A percentile compares a stretch with the other conserved stretches of the same genome.
These are phyloP conservation scores for Philaenus spumarius DNA, from an alignment of 1,140 invertebrate species.

Conservation along the genomic window DNA sequence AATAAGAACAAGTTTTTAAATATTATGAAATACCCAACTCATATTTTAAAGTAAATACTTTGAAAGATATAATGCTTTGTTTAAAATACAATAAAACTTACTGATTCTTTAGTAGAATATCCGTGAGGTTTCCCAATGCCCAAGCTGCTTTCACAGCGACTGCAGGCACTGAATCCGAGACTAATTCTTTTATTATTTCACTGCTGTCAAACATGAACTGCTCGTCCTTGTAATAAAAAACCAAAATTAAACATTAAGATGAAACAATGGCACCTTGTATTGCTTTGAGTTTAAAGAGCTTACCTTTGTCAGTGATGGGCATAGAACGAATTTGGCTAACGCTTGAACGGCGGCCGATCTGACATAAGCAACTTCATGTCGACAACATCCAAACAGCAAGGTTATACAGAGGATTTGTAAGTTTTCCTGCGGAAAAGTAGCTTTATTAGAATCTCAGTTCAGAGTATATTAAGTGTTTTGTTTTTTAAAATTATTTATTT, in stretches of 20 bases:
- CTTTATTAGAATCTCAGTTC: constrained; percentile 47
- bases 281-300: no score
- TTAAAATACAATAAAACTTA: constrained; percentile 38
- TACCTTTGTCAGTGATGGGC: constrained; percentile 45
- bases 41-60: no score
- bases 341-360: constrained; percentile 67
- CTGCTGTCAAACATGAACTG: constrained; percentile 63
- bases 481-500: background rate
- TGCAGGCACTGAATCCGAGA: constrained; percentile 54
- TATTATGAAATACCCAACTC: no score
- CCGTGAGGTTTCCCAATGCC: constrained; percentile 76
- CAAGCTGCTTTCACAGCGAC: constrained; percentile 74
- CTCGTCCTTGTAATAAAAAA: constrained; percentile 37
- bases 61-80: no score
- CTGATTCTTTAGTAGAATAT: constrained; percentile 60
- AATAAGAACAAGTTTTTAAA: no score
- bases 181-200: constrained; percentile 54
- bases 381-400: constrained; percentile 60
- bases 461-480: constrained; percentile 5
- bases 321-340: constrained; percentile 62
- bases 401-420: constrained; percentile 63
- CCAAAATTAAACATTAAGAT: no score
- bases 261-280: no score
- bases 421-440: constrained; percentile 33
- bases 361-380: constrained; percentile 62